phyloP scores from a whole-genome alignment of 2,113 vertebrate species.

The Protomyctophum bolini region DNA sequence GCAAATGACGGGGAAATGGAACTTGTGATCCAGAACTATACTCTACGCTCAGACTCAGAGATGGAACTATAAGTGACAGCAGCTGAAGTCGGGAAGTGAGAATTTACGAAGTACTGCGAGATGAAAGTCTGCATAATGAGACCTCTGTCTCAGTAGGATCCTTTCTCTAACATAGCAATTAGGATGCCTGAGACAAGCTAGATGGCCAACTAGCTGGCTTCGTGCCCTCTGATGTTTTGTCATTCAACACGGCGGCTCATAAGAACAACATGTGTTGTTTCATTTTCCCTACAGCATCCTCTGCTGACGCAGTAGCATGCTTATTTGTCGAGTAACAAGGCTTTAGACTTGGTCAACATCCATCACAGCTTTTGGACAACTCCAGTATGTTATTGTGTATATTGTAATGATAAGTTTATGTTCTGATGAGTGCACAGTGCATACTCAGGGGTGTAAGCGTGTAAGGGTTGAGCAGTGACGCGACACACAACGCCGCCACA shows the following conservation, averaged over 20 bases:
- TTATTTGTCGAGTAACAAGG: neutral
- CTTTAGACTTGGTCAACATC: neutral
- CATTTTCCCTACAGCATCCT: slow-evolving; percentile 12
- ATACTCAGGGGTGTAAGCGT: neutral
- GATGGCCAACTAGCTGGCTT: slow-evolving; percentile 21
- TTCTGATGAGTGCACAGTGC: neutral
- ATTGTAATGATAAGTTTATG: neutral
- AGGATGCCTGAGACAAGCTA: slow-evolving; percentile 38
- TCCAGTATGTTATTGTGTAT: neutral
- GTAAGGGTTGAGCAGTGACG: no score
- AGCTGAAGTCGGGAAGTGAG: slow-evolving; percentile 42
- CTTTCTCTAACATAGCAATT: slow-evolving; percentile 58
- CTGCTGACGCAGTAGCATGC: neutral
- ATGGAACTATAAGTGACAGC: slow-evolving; percentile 64
- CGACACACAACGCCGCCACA: no score
- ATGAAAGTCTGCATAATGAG: slow-evolving; percentile 70
- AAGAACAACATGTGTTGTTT: slow-evolving; percentile 10
- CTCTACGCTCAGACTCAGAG: slow-evolving; percentile 47
- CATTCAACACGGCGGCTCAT: slow-evolving; percentile 19
- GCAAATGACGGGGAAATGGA: slow-evolving; percentile 65
- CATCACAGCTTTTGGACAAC: neutral
- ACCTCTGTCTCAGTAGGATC: slow-evolving; percentile 40
- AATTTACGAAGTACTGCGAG: slow-evolving; percentile 55
- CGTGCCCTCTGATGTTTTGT: slow-evolving; percentile 21
- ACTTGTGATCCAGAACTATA: slow-evolving; percentile 76